Evolutionary conservation across 1,140 invertebrate genomes (phyloP), one percentile per base, ranked within the genome.

Genomic region (Zaprionus davidi): DNA sequence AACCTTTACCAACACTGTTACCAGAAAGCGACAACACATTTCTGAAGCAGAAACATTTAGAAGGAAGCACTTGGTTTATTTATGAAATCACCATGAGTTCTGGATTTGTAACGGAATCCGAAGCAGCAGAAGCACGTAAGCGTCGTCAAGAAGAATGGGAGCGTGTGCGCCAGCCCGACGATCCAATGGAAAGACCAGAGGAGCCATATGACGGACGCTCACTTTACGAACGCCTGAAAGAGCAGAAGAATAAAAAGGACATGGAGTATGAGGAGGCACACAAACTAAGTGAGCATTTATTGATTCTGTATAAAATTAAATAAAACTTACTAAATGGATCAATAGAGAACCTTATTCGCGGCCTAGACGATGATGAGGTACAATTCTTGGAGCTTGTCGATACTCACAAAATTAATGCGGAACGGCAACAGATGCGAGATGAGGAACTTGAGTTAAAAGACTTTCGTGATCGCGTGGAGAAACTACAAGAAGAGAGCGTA

Each of bases 251-350:
- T 55, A 97, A 97, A 92, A 96, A 97, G 82, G 97, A 99, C 87
- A 94, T 97, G 44, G 98, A 99, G 94, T 98, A 96, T 95, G 98
- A 99, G 93, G 98, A 99, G 93, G 96, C 98, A 12, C 96, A 97
- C 86, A 98, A 97, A 93, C 93, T 99, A 7, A 98, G 98, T 99
- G 95, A 94, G 94, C 94, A n/a, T 28, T 17, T 9, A 51, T 51
- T 22, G 31, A 46, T 68, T 55, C 4, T 38, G 5, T n/a, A 20
- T 11, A 0, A 13, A n/a, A 17, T 5, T 15, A 9, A 7, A 5
- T 24, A 20, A 22, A 1, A 57, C 20, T 46, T 15, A 26, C 1
- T 71, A 51, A 53, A 20, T 22, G 1, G 4, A 26, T 20, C 9
- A 17, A 93, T 94, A 98, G 98, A 98, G 93, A 98, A 99, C 93